Percentiles rank a stretch among this genome's conserved stretches.
Conservation (phyloP, 2,888 invertebrate species). For the Sinopyrophorus schimmeli region DNA sequence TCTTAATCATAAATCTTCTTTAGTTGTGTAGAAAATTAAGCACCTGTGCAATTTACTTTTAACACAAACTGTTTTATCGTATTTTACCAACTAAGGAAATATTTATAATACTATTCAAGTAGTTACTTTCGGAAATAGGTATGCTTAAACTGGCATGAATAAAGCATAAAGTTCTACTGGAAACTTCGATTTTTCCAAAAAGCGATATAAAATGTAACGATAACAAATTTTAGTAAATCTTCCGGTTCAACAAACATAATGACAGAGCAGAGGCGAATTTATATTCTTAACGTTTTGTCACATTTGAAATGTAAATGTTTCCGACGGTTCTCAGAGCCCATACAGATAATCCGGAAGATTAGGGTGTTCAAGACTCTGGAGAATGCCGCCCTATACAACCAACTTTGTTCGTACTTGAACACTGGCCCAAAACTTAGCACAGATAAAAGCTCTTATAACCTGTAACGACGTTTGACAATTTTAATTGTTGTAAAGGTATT, state of each 20-base stretch:
- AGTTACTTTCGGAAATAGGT: too few species aligned
- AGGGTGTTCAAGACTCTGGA: slow-evolving; percentile 21
- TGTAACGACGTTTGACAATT: slow-evolving; percentile 4
- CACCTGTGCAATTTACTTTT: too few species aligned
- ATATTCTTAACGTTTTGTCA: slow-evolving; percentile 29
- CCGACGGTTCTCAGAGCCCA: slow-evolving; percentile 26
- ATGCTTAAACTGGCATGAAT: too few species aligned
- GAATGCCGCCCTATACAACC: slow-evolving; percentile 14
- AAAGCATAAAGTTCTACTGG: too few species aligned
- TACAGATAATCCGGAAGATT: slow-evolving; percentile 31
- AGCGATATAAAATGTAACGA: too few species aligned
- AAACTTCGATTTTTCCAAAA: too few species aligned
- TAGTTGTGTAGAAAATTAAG: too few species aligned
- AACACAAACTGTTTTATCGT: too few species aligned
- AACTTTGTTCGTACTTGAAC: slow-evolving; percentile 12
- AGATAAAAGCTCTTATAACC: slow-evolving; percentile 15
- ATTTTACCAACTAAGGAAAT: too few species aligned
- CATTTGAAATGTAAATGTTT: slow-evolving; percentile 31
- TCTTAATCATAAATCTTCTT: too few species aligned
- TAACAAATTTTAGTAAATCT: slow-evolving; percentile 19
- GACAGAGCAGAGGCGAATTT: slow-evolving; percentile 22
- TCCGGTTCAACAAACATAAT: slow-evolving; percentile 17
- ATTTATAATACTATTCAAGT: too few species aligned
- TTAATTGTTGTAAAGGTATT: neutral
- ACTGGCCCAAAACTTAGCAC: slow-evolving; percentile 12